Evolutionary conservation across 2,113 vertebrate species (phyloP), one percentile per base, ranked within the genome.

Genomic region (Elephantulus edwardii): DNA sequence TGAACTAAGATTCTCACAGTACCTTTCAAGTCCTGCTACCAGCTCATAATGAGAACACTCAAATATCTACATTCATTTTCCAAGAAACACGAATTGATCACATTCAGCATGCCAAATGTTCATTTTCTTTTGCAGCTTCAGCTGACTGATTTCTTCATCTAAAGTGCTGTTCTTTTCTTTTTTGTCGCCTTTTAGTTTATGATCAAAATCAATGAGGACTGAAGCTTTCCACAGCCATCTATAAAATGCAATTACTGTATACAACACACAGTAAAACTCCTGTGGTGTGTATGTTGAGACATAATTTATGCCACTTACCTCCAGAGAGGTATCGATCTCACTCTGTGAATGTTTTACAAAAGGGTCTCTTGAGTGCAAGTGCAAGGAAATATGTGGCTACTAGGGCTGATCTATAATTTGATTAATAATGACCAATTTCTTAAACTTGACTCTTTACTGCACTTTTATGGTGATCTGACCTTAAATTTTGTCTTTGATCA

Each of bases 201-300:
- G 97, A 98, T 97, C 97, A 95, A 98, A 98, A 98, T 98, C 98
- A 98, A 98, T 99, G 97, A 97, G 95, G 97, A 97, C 97, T 98
- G 98, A 98, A 98, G 96, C 97, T 97, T 98, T 98, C 96, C 96
- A 98, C 96, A 96, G 96, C 91, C 96, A 96, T 98, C 98, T 98
- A 97, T 98, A 97, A 98, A 98, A 98, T 97, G 97, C 97, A 98
- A 98, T 98, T 98, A 98, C 97, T 97, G 95, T 97, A 97, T 97
- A 98, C 97, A 98, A 97, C 97, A 97, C 93, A 97, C 96, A 96
- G 97, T 97, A 97, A 97, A 98, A 97, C 97, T 98, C 98, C 97
- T 78, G 91, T 97, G 97, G 97, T 98, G 97, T 97, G 90, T 97
- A 97, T 91, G 97, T 97, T 97, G 96, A 97, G 97, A 96, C 97